phyloP scores from a whole-genome alignment of 1,140 invertebrate species.

The Oedothorax gibbosus region DNA sequence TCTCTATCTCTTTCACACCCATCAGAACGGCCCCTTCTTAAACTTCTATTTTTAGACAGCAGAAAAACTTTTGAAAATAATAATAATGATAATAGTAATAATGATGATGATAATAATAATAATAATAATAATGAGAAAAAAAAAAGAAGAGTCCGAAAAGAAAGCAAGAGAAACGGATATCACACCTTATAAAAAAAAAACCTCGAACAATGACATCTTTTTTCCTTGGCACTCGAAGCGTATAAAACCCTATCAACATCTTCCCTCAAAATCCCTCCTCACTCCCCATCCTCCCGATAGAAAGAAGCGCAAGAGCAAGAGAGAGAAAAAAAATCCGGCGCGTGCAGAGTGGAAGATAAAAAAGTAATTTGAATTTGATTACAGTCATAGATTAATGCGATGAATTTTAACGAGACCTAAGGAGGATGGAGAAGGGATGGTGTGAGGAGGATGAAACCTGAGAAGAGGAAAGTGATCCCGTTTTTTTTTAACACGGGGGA shows the following conservation, averaged over 20 bases:
- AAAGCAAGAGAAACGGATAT: not conserved
- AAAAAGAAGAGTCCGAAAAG: not conserved
- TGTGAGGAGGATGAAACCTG: conserved; percentile 45
- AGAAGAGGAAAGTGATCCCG: conserved; percentile 46
- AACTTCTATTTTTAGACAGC: conserved; percentile 23
- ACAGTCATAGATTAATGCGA: conserved; percentile 60
- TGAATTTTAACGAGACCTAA: conserved; percentile 59
- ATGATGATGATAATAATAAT: conserved; percentile 23
- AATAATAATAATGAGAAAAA: conserved; percentile 4
- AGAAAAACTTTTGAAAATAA: conserved; percentile 11
- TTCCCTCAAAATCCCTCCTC: conserved; percentile 34
- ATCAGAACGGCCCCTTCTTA: conserved; percentile 3
- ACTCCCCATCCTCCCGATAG: not conserved
- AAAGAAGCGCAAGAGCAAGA: conserved; percentile 3
- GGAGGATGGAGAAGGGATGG: conserved; percentile 34
- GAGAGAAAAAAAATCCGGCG: conserved; percentile 19
- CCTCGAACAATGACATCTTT: conserved; percentile 56
- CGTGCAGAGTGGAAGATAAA: conserved; percentile 51
- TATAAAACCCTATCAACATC: conserved; percentile 60
- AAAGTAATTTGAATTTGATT: conserved; percentile 61
- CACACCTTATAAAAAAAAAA: not conserved
- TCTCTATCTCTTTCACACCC: not conserved
- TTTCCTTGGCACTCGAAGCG: conserved; percentile 52
- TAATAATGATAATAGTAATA: conserved; percentile 33
- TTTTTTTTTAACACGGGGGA: conserved; percentile 25